A percentile compares a stretch with the other conserved stretches of the same genome.
These are phyloP conservation scores for Caenorhabditis sp. DNA, from an alignment of 2,888 invertebrate genomes.

Conservation along the genomic window DNA sequence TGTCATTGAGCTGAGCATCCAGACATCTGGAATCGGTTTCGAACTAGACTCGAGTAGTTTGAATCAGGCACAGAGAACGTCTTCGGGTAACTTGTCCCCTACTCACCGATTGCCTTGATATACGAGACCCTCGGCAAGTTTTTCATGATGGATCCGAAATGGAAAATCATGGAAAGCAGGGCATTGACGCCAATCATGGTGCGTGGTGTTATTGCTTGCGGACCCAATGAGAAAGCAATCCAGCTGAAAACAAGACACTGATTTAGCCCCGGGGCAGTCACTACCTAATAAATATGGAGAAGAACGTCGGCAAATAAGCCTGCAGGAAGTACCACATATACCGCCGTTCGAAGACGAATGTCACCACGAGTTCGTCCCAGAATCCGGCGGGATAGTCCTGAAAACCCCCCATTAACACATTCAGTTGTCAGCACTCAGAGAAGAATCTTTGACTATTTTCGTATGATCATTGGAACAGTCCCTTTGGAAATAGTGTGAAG, in stretches of 20 bases:
- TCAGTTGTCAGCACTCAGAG: no score
- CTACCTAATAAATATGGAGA: conserved; percentile 76
- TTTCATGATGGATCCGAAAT: conserved; percentile 74
- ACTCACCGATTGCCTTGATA: conserved; percentile 73
- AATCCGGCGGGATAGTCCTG: conserved; percentile 69
- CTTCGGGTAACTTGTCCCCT: no score
- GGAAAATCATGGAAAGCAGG: conserved; percentile 76
- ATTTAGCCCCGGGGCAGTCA: not conserved
- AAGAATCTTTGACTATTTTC: no score
- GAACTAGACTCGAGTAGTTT: not conserved
- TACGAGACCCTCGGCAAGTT: conserved; percentile 74
- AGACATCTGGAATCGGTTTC: conserved; percentile 68
- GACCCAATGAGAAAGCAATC: conserved; percentile 75
- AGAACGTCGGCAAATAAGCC: conserved; percentile 75
- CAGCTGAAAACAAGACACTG: conserved; percentile 68
- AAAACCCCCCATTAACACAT: no score
- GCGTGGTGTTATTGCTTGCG: conserved; percentile 74
- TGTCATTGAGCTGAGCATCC: conserved; percentile 76
- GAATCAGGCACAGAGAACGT: no score
- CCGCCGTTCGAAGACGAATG: conserved; percentile 69
- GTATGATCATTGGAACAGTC: no score
- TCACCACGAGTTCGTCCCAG: conserved; percentile 74
- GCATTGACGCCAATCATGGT: conserved; percentile 77
- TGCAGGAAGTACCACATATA: conserved; percentile 76
- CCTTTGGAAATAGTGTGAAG: no score